A percentile compares a stretch with the other conserved stretches of the same genome.
phyloP scores from a whole-genome alignment of 2,888 invertebrate species.

The Hypsopygia costalis region DNA sequence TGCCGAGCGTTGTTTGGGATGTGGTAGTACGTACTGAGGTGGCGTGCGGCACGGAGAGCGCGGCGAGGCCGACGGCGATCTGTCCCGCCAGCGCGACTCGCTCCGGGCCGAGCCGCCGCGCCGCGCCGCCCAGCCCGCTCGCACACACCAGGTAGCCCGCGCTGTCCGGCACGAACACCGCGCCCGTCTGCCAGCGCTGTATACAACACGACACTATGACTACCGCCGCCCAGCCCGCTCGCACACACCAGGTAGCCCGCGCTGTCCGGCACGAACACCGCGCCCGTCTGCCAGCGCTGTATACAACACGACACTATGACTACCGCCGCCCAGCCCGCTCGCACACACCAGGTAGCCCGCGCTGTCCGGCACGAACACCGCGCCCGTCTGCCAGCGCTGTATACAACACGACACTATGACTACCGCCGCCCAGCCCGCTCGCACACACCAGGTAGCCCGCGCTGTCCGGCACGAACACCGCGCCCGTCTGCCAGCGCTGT shows the following conservation, averaged over 20 bases:
- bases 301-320: no score
- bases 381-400: slow-evolving; percentile 59
- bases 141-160: slow-evolving; percentile 59
- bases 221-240: slow-evolving; percentile 41
- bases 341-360: slow-evolving; percentile 59
- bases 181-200: slow-evolving; percentile 59
- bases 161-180: slow-evolving; percentile 67
- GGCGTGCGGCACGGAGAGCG: slow-evolving; percentile 50
- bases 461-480: slow-evolving; percentile 67
- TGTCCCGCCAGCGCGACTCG: slow-evolving; percentile 54
- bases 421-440: slow-evolving; percentile 41
- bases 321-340: slow-evolving; percentile 41
- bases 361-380: slow-evolving; percentile 67
- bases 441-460: slow-evolving; percentile 59
- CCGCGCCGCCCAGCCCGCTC: slow-evolving; percentile 40
- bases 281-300: slow-evolving; percentile 59
- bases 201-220: no score
- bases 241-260: slow-evolving; percentile 59
- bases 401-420: no score
- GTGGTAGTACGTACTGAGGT: slow-evolving; percentile 27
- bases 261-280: slow-evolving; percentile 67
- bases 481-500: slow-evolving; percentile 59
- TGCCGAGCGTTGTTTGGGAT: no score
- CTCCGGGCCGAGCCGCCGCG: slow-evolving; percentile 46
- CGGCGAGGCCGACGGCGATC: slow-evolving; percentile 44